Percentiles rank a stretch among this genome's conserved stretches.
These are phyloP conservation scores for Luscinia megarhynchos DNA, from an alignment of 2,797 vertebrate species.

Conservation along the genomic window DNA sequence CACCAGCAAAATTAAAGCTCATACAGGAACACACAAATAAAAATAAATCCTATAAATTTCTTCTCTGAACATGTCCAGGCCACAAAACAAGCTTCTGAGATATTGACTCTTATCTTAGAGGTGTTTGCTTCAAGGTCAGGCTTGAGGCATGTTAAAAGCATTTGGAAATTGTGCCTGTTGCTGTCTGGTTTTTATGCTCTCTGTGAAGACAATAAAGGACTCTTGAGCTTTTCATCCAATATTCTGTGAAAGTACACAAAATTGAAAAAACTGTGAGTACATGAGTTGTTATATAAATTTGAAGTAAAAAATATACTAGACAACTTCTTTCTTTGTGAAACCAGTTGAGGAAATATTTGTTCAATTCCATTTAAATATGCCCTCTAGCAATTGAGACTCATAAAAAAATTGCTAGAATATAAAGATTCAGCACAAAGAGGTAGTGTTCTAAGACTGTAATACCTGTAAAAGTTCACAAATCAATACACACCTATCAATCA, in stretches of 20 bases:
- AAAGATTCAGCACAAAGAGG: background rate
- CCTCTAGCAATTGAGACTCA: background rate
- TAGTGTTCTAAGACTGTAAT: background rate
- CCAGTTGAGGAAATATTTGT: background rate
- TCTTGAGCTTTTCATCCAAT: background rate
- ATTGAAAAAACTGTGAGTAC: conserved; percentile 14
- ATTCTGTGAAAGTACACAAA: background rate
- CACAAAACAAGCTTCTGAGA: conserved; percentile 41
- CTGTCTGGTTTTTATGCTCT: background rate
- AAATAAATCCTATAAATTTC: conserved; percentile 57
- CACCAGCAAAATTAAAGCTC: conserved; percentile 69
- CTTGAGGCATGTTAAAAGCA: conserved; percentile 25
- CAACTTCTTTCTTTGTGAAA: background rate
- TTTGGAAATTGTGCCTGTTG: background rate
- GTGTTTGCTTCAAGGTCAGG: conserved; percentile 53
- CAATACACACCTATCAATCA: background rate
- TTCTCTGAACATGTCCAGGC: conserved; percentile 56
- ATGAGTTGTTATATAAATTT: background rate
- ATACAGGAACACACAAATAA: conserved; percentile 48
- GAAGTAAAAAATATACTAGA: background rate
- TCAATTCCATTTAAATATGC: conserved; percentile 15
- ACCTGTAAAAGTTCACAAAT: background rate
- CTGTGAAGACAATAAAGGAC: conserved; percentile 3
- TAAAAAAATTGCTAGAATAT: background rate
- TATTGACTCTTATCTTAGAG: conserved; percentile 39